Evolutionary conservation across 2,113 vertebrate species (phyloP).

Genomic region (Malaclemys terrapin): DNA sequence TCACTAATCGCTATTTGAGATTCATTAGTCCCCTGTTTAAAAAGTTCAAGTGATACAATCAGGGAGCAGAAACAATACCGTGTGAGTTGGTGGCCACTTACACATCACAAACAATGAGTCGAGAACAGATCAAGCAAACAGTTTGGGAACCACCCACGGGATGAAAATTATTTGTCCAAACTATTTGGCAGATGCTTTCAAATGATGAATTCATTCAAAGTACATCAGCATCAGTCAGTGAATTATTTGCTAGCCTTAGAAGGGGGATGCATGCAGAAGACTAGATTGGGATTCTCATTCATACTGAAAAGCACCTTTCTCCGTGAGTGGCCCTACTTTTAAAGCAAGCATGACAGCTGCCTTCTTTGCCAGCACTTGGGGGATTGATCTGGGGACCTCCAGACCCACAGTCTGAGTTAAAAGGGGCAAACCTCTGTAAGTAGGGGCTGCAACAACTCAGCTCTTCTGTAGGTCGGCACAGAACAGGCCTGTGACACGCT

Average conservation of each 20-base stretch:
- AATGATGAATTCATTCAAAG: neutral
- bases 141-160: fast-evolving
- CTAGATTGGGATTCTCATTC: too few relatives aligned
- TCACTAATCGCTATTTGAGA: neutral
- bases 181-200: neutral
- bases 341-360: neutral
- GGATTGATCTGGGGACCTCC: too few relatives aligned
- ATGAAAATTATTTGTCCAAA: neutral
- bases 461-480: too few relatives aligned
- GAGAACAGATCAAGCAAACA: neutral
- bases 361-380: neutral
- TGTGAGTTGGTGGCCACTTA: neutral
- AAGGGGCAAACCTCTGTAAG: too few relatives aligned
- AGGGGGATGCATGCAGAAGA: neutral
- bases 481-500: too few relatives aligned
- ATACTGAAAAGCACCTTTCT: too few relatives aligned
- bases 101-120: neutral
- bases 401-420: too few relatives aligned
- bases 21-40: neutral
- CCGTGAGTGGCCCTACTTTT: neutral
- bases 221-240: neutral
- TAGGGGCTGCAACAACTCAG: too few relatives aligned
- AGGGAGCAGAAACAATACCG: neutral
- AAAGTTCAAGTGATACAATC: neutral
- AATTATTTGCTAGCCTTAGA: neutral